A percentile compares a stretch with the other conserved stretches of the same genome.
Evolutionary conservation across 2,888 invertebrate genomes (phyloP).

Genomic region (Serrognathus titanus): DNA sequence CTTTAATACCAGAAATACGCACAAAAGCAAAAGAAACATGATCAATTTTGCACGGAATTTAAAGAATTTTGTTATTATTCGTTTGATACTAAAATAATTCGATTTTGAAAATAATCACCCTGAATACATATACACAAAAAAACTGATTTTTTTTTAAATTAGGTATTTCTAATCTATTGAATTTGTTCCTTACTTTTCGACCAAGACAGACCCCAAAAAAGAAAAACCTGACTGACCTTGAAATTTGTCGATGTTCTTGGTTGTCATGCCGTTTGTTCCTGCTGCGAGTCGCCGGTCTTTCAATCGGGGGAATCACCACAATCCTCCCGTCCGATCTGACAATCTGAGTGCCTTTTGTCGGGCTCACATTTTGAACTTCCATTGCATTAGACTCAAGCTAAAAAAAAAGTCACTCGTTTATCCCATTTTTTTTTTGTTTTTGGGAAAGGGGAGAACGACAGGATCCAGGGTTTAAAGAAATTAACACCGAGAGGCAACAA

Average conservation of each 20-base stretch:
- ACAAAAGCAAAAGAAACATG: no score
- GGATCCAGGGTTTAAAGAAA: constrained; percentile 4
- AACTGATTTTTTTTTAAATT: background rate
- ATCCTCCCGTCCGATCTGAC: constrained; percentile 71
- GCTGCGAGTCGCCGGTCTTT: constrained; percentile 76
- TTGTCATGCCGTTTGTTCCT: constrained; percentile 53
- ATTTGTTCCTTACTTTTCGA: background rate
- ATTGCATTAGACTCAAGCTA: constrained; percentile 7
- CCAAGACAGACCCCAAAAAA: background rate
- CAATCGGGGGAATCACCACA: constrained; percentile 76
- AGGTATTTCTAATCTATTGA: background rate
- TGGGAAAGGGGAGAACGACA: background rate
- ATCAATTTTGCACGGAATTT: background rate
- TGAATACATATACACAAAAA: no score
- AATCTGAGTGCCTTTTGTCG: constrained; percentile 55
- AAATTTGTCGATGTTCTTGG: constrained; percentile 15
- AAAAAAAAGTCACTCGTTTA: constrained; percentile 5
- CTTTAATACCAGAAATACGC: no score
- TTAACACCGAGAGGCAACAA: constrained; percentile 8
- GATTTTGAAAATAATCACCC: no score
- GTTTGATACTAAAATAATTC: no score
- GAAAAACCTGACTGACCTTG: constrained; percentile 30
- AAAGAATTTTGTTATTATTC: no score
- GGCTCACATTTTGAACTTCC: background rate
- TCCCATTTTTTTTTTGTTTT: background rate